Conservation (phyloP, 2,797 vertebrate species). For the Mormyrops attenuatus region DNA sequence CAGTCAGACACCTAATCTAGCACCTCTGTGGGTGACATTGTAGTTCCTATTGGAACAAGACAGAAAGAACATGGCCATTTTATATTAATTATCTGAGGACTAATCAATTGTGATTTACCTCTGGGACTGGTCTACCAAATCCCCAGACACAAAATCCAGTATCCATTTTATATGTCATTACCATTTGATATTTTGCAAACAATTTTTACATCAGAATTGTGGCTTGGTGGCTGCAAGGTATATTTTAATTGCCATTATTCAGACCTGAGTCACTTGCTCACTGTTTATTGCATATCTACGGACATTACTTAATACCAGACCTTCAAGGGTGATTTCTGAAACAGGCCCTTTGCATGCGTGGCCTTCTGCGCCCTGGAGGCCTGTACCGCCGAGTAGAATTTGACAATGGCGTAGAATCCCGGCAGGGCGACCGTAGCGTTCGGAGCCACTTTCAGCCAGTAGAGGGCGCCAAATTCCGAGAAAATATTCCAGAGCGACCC, state of each 20-base stretch:
- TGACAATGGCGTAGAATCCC: conserved; percentile 66
- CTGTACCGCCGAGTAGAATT: conserved; percentile 66
- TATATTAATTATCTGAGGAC: neutral
- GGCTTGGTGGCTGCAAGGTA: neutral
- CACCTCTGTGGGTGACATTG: neutral
- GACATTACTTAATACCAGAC: conserved; percentile 37
- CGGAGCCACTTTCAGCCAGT: conserved; percentile 60
- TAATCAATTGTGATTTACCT: neutral
- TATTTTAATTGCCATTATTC: neutral
- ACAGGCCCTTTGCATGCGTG: conserved; percentile 54
- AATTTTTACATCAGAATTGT: neutral
- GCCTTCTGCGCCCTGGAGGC: conserved; percentile 60
- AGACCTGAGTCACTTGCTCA: neutral
- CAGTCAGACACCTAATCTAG: neutral
- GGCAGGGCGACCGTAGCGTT: conserved; percentile 56
- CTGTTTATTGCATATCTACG: neutral
- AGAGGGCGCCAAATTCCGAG: conserved; percentile 68
- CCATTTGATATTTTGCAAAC: neutral
- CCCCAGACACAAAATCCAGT: neutral
- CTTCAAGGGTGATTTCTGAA: conserved; percentile 66
- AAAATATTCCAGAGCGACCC: conserved; percentile 50
- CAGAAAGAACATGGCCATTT: neutral
- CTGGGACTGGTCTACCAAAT: neutral
- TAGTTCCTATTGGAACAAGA: neutral
- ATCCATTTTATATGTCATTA: neutral